These are phyloP conservation scores for Scytalopus superciliaris DNA, from an alignment of 2,113 vertebrate genomes.

Conservation along the genomic window DNA sequence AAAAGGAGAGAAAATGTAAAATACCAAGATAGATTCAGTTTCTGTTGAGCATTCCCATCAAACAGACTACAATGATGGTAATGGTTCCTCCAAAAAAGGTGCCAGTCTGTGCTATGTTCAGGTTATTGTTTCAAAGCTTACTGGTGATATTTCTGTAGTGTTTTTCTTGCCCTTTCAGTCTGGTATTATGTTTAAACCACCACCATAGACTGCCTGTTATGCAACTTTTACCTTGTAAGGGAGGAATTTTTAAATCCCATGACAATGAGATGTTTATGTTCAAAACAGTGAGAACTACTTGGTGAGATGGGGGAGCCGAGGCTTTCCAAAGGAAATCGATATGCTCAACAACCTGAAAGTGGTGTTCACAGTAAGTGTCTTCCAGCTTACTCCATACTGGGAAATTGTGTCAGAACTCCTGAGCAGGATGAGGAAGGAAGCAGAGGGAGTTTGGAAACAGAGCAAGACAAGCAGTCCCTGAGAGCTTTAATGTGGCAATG, in stretches of 20 bases:
- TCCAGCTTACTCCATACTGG: not conserved
- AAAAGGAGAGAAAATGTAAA: not conserved
- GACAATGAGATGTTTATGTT: constrained; percentile 13
- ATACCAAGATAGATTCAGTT: not conserved
- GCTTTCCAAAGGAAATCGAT: constrained; percentile 95
- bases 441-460: not conserved
- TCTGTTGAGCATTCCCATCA: not conserved
- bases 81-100: not conserved
- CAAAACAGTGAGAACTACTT: constrained; percentile 92
- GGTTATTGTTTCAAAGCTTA: not conserved
- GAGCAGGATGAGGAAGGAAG: not conserved
- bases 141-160: not conserved
- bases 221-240: not conserved
- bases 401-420: not conserved
- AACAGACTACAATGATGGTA: not conserved
- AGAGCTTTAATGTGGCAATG: not conserved
- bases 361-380: constrained; percentile 92
- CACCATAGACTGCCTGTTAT: not conserved
- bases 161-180: not conserved
- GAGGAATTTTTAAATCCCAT: not conserved
- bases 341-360: constrained; percentile 98
- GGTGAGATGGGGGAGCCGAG: constrained; percentile 92
- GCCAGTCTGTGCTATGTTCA: not conserved
- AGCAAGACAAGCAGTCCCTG: not conserved
- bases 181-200: not conserved